Base-by-base conservation (phyloP, 2,888 invertebrate species). In the Patella caerulea region DNA sequence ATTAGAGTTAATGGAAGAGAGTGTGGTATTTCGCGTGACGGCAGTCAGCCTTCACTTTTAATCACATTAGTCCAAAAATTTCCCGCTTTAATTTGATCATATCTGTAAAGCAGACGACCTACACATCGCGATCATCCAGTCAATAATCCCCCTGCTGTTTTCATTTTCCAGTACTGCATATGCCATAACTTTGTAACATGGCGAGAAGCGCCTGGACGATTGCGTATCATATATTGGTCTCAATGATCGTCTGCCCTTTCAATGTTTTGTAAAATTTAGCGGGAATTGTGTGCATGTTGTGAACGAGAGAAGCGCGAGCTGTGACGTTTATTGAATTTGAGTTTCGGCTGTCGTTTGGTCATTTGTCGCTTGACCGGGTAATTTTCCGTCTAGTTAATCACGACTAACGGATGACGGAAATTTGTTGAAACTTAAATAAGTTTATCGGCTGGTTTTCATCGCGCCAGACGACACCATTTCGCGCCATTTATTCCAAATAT, bases 1-100 rank as follows among this genome's bases (percentile, higher is more conserved):
- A 76, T 76, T 76, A 72, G 59, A n/a, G 29, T 70, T 69, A 69
- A 76, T 76, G 76, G 72, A 59, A 69, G 56, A 73, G 73, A 72
- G 76, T 72, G 45, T 59, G 15, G 73, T n/a, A 71, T 53, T 59
- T 76, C 76, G 71, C 76, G 19, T 52, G 76, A 72, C 72, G 65
- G 65, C 24, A 65, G 65, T 65, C 65, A 65, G 24, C 65, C 65
- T 65, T 65, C 24, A 24, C 65, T 65, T 24, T 65, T 65, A 65
- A 65, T 65, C 65, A 65, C 65, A 65, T 65, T 65, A 65, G 19
- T 65, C 24, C 24, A 19, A 19, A 24, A 65, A 65, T 65, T 65
- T 65, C 65, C 65, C 65, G 65, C 65, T 24, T 24, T 65, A 65
- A 65, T 65, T 65, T 65, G 65, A 65, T 65, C 65, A 65, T 65